A percentile compares a stretch with the other conserved stretches of the same genome.
Evolutionary conservation across 2,113 vertebrate species (phyloP).

Genomic region (Chiloscyllium plagiosum): DNA sequence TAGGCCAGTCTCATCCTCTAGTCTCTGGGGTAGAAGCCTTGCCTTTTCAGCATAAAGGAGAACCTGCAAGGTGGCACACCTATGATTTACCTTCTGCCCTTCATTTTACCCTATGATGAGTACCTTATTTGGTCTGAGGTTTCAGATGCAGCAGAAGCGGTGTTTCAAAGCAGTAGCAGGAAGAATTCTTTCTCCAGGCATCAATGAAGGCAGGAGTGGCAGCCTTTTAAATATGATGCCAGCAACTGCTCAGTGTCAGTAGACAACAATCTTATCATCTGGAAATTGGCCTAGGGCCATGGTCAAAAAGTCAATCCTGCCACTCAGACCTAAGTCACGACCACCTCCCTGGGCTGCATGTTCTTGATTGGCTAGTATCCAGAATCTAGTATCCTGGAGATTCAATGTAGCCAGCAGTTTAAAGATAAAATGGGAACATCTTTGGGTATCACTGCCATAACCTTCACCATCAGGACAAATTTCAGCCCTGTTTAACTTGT

Average conservation of each 20-base stretch:
- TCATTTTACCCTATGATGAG: not conserved
- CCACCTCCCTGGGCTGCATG: not conserved
- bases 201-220: not conserved
- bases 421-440: not conserved
- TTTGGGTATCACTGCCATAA: not conserved
- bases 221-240: not conserved
- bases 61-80: too few relatives aligned
- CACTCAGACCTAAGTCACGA: not conserved
- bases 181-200: not conserved
- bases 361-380: not conserved
- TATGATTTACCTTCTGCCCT: not conserved
- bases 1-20: too few relatives aligned
- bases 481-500: not conserved
- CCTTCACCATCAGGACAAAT: not conserved
- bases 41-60: too few relatives aligned
- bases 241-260: not conserved
- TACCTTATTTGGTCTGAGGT: not conserved
- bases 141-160: not conserved
- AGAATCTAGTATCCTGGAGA: not conserved
- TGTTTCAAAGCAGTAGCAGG: not conserved
- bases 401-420: not conserved
- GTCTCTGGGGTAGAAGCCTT: too few relatives aligned
- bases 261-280: not conserved
- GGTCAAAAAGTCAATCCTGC: too few relatives aligned
- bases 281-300: not conserved